Evolutionary conservation across 2,888 invertebrate genomes (phyloP), one percentile per base, ranked within the genome.

Genomic region (Helobdella robusta): DNA sequence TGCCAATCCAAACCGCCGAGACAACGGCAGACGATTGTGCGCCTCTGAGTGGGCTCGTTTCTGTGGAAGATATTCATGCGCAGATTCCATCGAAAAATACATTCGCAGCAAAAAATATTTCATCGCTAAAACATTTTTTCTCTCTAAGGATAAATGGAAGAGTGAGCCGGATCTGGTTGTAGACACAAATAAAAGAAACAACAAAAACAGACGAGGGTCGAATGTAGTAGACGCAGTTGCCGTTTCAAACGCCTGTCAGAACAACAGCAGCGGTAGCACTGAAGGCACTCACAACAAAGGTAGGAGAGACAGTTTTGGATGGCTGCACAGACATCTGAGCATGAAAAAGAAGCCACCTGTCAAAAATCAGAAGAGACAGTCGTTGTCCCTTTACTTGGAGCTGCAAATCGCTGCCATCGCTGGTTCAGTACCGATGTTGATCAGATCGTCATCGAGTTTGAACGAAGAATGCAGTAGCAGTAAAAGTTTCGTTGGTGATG

Each of bases 41-140:
- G 86, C 88, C 0, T 85, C 86, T 72, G 86, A 87, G 76, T 88
- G 87, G 87, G 87, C 87, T 1, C 79, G 85, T 70, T 86, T 84
- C 76, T 87, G 87, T 74, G 86, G 87, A 6, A 82, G 87, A 54
- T 83, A 85, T 74, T 83, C 84, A 44, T 86, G 86, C 73, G 85
- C 86, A 2, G 86, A 87, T 73, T 84, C 86, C 69, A 87, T 88
- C 70, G 85, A 86, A 71, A 85, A 85, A 73, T 84, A 85, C 74
- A 73, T 76, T 8, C 73, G 73, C 67, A 75, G 75, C 32, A 75
- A 75, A 67, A 71, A 74, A 48, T 75, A 75, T 68, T 70, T 74
- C 64, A 71, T 75, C 34, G 73, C 73, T 58, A 66, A 73, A 35
- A 72, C 70, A 20, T 70, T 73, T 60, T 70, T 72, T 46, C 68